Percentiles rank a stretch among this genome's conserved stretches.
These are phyloP conservation scores for Sceliomorpha sp. DNA, from an alignment of 2,888 invertebrate species.

Conservation along the genomic window DNA sequence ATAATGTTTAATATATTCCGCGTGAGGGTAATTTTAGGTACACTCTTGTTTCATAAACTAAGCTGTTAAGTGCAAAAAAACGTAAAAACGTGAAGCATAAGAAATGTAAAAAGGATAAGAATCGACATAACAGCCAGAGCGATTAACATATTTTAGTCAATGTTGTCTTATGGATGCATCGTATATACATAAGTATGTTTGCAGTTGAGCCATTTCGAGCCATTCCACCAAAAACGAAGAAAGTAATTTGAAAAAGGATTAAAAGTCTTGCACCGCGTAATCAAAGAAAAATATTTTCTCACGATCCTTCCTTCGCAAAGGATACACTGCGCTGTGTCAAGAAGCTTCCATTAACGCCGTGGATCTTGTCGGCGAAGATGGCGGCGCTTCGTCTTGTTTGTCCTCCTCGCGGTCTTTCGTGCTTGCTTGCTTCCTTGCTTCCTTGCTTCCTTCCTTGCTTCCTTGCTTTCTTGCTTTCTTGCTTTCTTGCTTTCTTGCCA, in stretches of 20 bases:
- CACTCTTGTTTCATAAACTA: no score
- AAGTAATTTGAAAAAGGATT: slow-evolving; percentile 32
- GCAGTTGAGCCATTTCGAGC: slow-evolving; percentile 1
- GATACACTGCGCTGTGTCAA: slow-evolving; percentile 35
- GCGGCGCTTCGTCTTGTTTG: slow-evolving; percentile 48
- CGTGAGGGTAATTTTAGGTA: no score
- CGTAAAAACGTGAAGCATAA: no score
- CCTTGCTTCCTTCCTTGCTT: slow-evolving; percentile 35
- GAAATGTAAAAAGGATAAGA: no score
- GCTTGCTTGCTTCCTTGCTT: slow-evolving; percentile 32
- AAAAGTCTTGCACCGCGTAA: slow-evolving; percentile 22
- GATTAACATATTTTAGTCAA: not conserved
- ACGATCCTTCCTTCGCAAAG: slow-evolving; percentile 38
- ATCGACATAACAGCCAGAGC: no score
- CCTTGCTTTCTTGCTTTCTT: slow-evolving; percentile 23
- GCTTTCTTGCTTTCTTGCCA: slow-evolving; percentile 32
- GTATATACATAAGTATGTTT: slow-evolving; percentile 5
- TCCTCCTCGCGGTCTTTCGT: slow-evolving; percentile 39
- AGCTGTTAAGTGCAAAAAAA: no score
- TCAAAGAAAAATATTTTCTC: slow-evolving; percentile 54
- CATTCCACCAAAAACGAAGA: slow-evolving; percentile 10
- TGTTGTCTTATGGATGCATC: not conserved
- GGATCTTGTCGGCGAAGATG: slow-evolving; percentile 40
- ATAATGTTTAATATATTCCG: no score
- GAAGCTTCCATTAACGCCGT: slow-evolving; percentile 44